Evolutionary conservation across 2,797 vertebrate species (phyloP), one percentile per base, ranked within the genome.

Genomic region (Allobates femoralis): DNA sequence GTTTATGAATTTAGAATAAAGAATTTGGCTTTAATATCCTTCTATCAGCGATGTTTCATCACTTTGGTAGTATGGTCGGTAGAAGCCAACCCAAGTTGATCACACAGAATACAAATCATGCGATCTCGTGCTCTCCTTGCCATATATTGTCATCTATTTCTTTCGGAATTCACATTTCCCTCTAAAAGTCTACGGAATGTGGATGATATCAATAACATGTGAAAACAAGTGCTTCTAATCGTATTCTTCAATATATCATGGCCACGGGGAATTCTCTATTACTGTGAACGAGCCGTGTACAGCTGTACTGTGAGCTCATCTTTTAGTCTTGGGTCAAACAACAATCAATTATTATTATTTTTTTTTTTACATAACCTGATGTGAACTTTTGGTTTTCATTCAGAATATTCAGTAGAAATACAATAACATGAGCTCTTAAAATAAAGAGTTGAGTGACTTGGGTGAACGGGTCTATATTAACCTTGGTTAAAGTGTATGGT

Each of bases 221-320:
- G 19, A 55, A 67, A 66, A 53, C 64, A 73, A 79, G 55, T 62
- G 34, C 3, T 80, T 79, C 77, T 79, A 50, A 50, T 32, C 26
- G 79, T 34, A 37, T 50, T 37, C 23, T 62, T 34, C 64, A 50
- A 37, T 73, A 58, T 62, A 69, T 81, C 85, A 81, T 15, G 32
- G 21, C 67, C 53, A 81, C 30, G 21, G 85, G 85, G 79, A 81
- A 56, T 74, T 73, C 53, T 74, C 67, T 55, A 64, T 66, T 81
- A 51, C 67, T 10, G 18, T 81, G 32, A 37, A 41, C 51, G 60
- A 69, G 18, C 64, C 55, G 18, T 55, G 23, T 51, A 74, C 84
- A 86, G 77, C 84, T 86, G 85, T 76, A 73, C 26, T 53, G 79
- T 81, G 84, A 86, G 77, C 84, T 86, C 85, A 81, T 81, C 67